Evolutionary conservation across 2,797 vertebrate genomes (phyloP).

Genomic region (Danio jaintianensis): DNA sequence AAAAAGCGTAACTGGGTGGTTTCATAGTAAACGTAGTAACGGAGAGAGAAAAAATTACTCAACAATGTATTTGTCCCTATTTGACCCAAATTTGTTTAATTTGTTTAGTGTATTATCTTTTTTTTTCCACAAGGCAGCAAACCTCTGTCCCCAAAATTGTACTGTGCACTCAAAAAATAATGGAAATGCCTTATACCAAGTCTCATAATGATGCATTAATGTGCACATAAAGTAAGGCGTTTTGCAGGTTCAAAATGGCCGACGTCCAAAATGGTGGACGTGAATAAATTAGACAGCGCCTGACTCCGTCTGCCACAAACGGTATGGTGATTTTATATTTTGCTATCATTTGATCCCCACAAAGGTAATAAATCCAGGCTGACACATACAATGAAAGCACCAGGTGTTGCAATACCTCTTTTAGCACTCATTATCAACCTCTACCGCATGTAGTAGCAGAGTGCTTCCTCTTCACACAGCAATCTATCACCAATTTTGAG

Average conservation of each 20-base stretch:
- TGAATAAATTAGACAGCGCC: not conserved
- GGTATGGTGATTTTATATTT: not conserved
- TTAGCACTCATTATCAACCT: conserved; percentile 1
- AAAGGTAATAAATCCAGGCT: not conserved
- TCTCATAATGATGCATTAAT: not conserved
- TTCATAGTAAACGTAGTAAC: too few relatives aligned
- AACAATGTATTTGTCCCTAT: too few relatives aligned
- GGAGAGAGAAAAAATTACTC: too few relatives aligned
- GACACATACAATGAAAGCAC: not conserved
- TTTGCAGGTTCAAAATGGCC: conserved; percentile 4
- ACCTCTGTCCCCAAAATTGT: not conserved
- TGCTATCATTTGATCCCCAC: not conserved
- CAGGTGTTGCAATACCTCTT: conserved; percentile 7
- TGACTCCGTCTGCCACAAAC: not conserved
- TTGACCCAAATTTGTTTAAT: too few relatives aligned
- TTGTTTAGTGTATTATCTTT: too few relatives aligned
- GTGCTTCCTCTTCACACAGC: not conserved
- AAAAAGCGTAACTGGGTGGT: too few relatives aligned
- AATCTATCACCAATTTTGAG: not conserved
- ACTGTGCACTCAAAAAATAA: too few relatives aligned
- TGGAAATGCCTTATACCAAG: not conserved
- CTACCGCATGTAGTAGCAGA: not conserved
- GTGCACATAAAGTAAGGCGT: not conserved
- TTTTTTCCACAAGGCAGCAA: too few relatives aligned
- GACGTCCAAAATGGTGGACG: not conserved